Conservation (phyloP, 2,888 invertebrate genomes). For the Vandiemenella viatica region DNA sequence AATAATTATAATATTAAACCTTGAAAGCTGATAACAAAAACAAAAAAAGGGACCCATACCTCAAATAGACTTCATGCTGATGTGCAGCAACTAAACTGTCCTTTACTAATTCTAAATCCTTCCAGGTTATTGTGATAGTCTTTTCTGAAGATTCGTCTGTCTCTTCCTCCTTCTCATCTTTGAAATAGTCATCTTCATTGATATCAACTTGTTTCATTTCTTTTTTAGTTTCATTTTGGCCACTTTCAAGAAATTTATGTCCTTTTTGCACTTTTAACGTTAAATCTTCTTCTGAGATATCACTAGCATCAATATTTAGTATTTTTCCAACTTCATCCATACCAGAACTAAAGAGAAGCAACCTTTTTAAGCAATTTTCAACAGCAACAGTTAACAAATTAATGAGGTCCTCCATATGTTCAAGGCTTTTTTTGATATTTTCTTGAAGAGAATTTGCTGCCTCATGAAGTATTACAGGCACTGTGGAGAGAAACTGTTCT, state of each 20-base stretch:
- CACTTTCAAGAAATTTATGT: no score
- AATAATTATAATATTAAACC: not conserved
- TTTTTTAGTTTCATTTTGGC: not conserved
- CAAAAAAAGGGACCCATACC: slow-evolving; percentile 25
- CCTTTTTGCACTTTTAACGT: no score
- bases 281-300: no score
- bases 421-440: slow-evolving; percentile 23
- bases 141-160: no score
- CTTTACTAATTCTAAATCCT: slow-evolving; percentile 21
- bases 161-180: no score
- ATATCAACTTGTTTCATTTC: slow-evolving; percentile 14
- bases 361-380: slow-evolving; percentile 25
- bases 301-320: no score
- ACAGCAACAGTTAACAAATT: slow-evolving; percentile 36
- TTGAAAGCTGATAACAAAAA: not conserved
- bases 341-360: no score
- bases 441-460: slow-evolving; percentile 22
- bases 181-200: slow-evolving; percentile 23
- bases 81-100: slow-evolving; percentile 40
- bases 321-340: no score
- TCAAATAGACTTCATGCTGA: slow-evolving; percentile 46
- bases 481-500: no score
- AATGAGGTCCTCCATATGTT: slow-evolving; percentile 24
- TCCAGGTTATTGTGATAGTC: no score
- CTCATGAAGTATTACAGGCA: slow-evolving; percentile 26